Base-by-base conservation (phyloP, 1,140 invertebrate species). In the Tetraneura akinire region DNA sequence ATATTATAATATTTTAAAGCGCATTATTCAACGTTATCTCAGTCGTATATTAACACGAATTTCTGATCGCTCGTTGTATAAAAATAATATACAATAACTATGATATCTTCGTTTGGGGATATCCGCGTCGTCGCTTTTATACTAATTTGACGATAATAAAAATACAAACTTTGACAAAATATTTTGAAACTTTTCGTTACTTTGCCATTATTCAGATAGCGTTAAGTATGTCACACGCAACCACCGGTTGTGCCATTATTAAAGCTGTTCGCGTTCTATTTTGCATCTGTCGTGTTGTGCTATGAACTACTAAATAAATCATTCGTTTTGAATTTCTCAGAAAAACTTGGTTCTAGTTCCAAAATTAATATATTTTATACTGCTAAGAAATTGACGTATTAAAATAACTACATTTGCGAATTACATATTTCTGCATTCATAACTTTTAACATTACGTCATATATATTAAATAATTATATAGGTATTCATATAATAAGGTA, bases 181-280 rank as follows among this genome's bases (percentile, higher is more conserved):
- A 8, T 37, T 47, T 47, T 18, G 5, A 14, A 47, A 68, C 11
- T 68, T 68, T 68, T 9, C 49, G n/a, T 53, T 73, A n/a, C 47
- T 73, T 73, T 9, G 18, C 32, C 21, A 45, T 76, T 74, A 21
- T 57, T 57, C n/a, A 73, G 53, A 26, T 21, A 16, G 9, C 49
- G 70, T 49, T 73, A 45, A 76, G 11, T 21, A 16, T 53, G 53
- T 16, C 32, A 55, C 51, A 76, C 32, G 21, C 73, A 45, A 60
- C 73, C 53, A 76, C 73, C 3, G 13, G 73, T 76, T 55, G 6
- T 32, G 32, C 16, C 11, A 10, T 1, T 45, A 23, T 16, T 26
- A 23, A 26, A 2, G 60, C 0, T n/a, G 26, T 53, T 51, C 16
- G 11, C 0, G 14, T 26, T 32, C 0, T 32, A 13, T 23, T 8